Base-by-base conservation (phyloP, 2,113 vertebrate genomes). In the Chamaea fasciata region DNA sequence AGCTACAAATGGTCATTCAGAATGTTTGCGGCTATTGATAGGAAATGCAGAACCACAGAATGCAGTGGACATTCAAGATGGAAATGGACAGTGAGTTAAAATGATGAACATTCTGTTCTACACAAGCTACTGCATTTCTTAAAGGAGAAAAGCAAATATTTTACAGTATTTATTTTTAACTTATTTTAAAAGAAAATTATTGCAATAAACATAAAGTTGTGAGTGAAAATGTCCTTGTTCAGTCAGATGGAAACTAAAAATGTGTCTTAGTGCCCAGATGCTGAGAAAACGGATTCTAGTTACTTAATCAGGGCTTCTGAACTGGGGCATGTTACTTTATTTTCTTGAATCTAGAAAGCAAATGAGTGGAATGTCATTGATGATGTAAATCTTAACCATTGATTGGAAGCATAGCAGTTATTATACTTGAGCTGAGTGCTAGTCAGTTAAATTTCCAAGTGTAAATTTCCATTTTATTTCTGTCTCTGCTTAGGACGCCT, bases 1-100 rank as follows among this genome's bases (percentile, higher is more conserved):
- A 99, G 99, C 99, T 93, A 99, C 99, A 39, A 99, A 99, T 87
- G 99, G 99, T 94, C 99, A 99, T 97, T 99, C 99, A 14, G 99
- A 99, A 97, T 99, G 99, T 97, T 98, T 99, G 95, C 98, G 99
- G 92, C 97, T 99, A 24, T 97, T 99, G 92, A 99, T 99, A 97
- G 99, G 99, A 97, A 99, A 99, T 97, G 98, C 99, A 87, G 99
- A 99, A 93, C 98, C 99, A 90, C 98, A 98, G 94, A 99, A 99
- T 92, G 99, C 98, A 60, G 98, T 99, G 75, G 99, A 99, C 88
- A 99, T 99, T 98, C 99, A 99, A 94, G 99, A 99, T 95, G 99
- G 99, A 94, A 99, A 99, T 89, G 99, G 99, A 97, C 99, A 99
- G 99, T 99, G 98, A 98, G 99, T 98, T 95, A 87, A 63, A 95